A percentile compares a stretch with the other conserved stretches of the same genome.
Conservation (phyloP, 1,140 invertebrate species). For the Homalodisca vitripennis region DNA sequence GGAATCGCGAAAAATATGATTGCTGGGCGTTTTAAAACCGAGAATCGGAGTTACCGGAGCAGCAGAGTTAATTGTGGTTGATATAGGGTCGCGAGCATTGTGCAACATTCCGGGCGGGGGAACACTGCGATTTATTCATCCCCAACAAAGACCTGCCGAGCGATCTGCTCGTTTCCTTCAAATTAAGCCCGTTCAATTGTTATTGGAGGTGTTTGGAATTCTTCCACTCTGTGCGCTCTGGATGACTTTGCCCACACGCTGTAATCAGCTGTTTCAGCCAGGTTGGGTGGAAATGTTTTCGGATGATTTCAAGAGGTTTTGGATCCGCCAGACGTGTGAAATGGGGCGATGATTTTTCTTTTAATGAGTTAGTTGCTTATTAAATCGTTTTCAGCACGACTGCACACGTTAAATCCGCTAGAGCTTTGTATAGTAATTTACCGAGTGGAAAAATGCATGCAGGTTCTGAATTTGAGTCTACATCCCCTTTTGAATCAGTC, state of each 20-base stretch:
- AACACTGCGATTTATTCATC: slow-evolving; percentile 16
- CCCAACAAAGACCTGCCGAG: slow-evolving; percentile 10
- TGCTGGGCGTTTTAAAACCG: slow-evolving; percentile 21
- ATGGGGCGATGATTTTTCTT: not conserved
- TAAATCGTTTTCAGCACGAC: not conserved
- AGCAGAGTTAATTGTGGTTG: slow-evolving; percentile 24
- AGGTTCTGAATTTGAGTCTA: too few relatives aligned
- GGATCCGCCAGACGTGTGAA: not conserved
- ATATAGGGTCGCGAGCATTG: slow-evolving; percentile 11
- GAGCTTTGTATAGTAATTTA: too few relatives aligned
- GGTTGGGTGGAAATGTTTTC: slow-evolving; percentile 4
- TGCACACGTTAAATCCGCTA: too few relatives aligned
- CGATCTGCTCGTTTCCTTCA: slow-evolving; percentile 20
- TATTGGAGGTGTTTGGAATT: slow-evolving; percentile 25
- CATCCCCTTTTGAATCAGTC: too few relatives aligned
- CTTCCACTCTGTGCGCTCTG: not conserved
- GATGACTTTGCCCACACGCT: slow-evolving; percentile 20
- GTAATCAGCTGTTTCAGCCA: slow-evolving; percentile 8
- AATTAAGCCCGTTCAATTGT: slow-evolving; percentile 26
- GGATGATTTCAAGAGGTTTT: not conserved
- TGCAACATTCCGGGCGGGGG: not conserved
- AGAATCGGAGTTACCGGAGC: slow-evolving; percentile 14
- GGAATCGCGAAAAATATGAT: slow-evolving; percentile 21
- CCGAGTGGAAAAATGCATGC: too few relatives aligned
- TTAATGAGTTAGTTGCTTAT: not conserved